Conservation (phyloP, 2,113 vertebrate genomes). For the Podiceps cristatus region DNA sequence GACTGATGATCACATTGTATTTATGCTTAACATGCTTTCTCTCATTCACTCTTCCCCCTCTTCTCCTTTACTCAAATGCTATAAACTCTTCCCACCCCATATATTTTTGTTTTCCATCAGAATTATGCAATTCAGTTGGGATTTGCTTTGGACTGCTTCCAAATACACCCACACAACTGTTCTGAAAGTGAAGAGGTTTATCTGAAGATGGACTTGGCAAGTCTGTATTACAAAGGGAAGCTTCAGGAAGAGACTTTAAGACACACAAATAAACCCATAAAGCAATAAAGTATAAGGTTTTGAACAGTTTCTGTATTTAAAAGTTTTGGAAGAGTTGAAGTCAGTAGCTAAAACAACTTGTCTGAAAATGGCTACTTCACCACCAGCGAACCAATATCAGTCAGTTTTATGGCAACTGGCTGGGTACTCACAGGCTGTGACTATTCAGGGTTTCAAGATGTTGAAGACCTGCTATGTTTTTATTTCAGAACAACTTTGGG, state of each 20-base stretch:
- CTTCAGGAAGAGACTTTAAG: neutral
- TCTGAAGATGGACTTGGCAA: neutral
- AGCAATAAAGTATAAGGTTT: neutral
- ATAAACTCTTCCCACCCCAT: neutral
- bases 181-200: constrained; percentile 27
- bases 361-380: neutral
- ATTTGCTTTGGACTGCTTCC: constrained; percentile 55
- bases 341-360: neutral
- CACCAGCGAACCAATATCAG: fast-evolving
- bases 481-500: neutral
- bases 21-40: neutral
- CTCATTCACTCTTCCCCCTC: neutral
- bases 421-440: neutral
- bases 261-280: neutral
- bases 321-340: neutral
- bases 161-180: constrained; percentile 36
- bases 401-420: neutral
- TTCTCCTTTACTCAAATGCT: neutral
- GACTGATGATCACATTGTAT: neutral
- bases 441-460: neutral
- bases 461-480: neutral
- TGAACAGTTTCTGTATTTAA: neutral
- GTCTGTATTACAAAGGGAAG: neutral
- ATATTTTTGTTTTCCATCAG: constrained; percentile 31
- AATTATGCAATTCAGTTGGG: constrained; percentile 7